These are phyloP conservation scores for Myotis brandtii DNA, from an alignment of 2,113 vertebrate species.

Conservation along the genomic window DNA sequence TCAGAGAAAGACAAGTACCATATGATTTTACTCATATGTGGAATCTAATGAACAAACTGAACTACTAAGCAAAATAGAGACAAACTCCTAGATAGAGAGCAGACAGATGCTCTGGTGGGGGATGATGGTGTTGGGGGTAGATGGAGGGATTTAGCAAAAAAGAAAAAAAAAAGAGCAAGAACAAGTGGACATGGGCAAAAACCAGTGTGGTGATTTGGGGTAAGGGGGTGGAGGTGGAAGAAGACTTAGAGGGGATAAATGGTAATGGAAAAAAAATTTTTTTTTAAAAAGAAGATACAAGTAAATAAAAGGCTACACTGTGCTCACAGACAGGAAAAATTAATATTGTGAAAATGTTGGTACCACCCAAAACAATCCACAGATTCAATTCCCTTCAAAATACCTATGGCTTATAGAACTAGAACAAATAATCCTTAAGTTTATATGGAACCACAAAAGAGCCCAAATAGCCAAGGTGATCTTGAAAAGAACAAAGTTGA, in stretches of 20 bases:
- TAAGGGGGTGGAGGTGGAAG: no score
- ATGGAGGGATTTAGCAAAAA: not conserved
- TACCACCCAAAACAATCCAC: not conserved
- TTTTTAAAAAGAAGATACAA: not conserved
- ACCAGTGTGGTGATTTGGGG: no score
- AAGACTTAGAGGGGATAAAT: no score
- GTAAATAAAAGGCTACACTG: not conserved
- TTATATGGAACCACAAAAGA: not conserved
- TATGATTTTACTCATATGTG: no score
- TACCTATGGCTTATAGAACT: not conserved
- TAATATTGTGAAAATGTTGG: not conserved
- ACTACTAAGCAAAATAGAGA: no score
- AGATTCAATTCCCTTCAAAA: not conserved
- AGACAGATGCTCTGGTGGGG: no score
- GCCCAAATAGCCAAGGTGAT: not conserved
- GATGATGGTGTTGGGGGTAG: no score
- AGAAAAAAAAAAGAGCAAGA: not conserved
- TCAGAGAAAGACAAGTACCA: no score
- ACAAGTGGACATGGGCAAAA: no score
- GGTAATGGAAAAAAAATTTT: no score
- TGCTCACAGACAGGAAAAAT: not conserved
- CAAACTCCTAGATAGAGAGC: no score
- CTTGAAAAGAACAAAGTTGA: not conserved
- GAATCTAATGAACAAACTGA: no score
- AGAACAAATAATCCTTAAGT: not conserved